Base-by-base conservation (phyloP, 2,888 invertebrate genomes). In the Ormyrus pomaceus region DNA sequence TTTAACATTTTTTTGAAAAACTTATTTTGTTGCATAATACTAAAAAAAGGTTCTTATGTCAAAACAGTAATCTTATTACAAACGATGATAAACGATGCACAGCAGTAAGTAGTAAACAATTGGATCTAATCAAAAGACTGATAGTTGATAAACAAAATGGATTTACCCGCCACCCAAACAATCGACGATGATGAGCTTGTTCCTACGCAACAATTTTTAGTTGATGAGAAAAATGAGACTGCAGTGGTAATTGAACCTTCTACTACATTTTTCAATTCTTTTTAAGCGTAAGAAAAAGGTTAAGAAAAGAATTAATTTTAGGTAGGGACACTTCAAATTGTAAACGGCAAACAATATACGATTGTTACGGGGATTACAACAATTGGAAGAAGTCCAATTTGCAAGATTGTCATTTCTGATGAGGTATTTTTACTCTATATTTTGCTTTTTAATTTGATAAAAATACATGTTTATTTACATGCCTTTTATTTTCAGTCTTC, bases 131-230 rank as follows among this genome's bases (percentile, higher is more conserved):
- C 53, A 10, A 68, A 8, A 3, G 46, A 46, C 0, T n/a, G 6
- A 11, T 11, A 19, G 6, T 56, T 56, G 45, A 46, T 13, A 6
- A 66, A 13, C 10, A 80, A 53, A n/a, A 80, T 80, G 79, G 82
- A 82, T 70, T 50, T 82, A 51, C 82, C 80, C 45, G 80, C 80
- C 34, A 82, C 82, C 0, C 82, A 82, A 64, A 79, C 79, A 8
- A 55, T 82, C 7, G 78, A 79, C 8, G 82, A 82, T 0, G 82
- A 82, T 8, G 79, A 80, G 2, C 11, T 72, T 11, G 6, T 50
- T 51, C 45, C 74, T 48, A 75, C 77, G 2, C 77, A 81, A 46
- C 8, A 55, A 4, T 5, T 61, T 19, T 45, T 6, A 6, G 13
- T 13, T n/a, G 10, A 74, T n/a, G 46, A 74, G 8, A 19, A 62